Evolutionary conservation across 1,140 invertebrate genomes (phyloP).

Genomic region (Solenopsis invicta): DNA sequence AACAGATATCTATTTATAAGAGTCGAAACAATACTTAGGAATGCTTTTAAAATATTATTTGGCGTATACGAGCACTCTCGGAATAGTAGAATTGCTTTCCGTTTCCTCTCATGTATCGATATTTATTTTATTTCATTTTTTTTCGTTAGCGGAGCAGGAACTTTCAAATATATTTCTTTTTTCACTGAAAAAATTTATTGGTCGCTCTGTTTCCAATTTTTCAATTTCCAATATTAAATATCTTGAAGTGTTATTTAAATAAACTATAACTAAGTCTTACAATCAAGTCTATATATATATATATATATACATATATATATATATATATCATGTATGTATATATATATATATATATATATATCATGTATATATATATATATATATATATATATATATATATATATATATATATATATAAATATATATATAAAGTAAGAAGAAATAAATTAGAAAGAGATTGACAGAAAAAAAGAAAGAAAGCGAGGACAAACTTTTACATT

Average conservation of each 20-base stretch:
- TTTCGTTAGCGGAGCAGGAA: neutral
- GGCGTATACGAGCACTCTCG: neutral
- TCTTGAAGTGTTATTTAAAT: neutral
- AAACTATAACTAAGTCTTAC: neutral
- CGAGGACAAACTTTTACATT: no score
- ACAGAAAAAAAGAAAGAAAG: no score
- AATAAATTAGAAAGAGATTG: no score
- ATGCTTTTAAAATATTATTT: constrained; percentile 1
- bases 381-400: no score
- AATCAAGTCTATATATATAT: no score
- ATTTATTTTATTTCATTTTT: neutral
- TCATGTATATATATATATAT: no score
- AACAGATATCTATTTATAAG: neutral
- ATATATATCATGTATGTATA: no score
- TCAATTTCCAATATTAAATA: neutral
- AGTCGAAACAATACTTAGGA: neutral
- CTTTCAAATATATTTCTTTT: neutral
- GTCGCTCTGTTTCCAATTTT: neutral
- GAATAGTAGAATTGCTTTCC: neutral
- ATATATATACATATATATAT: no score
- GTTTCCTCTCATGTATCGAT: neutral
- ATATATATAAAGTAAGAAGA: no score
- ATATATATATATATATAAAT: no score
- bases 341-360: no score
- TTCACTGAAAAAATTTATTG: neutral